A percentile compares a stretch with the other conserved stretches of the same genome.
Evolutionary conservation across 2,888 invertebrate species (phyloP).

Genomic region (Drosophila recens): DNA sequence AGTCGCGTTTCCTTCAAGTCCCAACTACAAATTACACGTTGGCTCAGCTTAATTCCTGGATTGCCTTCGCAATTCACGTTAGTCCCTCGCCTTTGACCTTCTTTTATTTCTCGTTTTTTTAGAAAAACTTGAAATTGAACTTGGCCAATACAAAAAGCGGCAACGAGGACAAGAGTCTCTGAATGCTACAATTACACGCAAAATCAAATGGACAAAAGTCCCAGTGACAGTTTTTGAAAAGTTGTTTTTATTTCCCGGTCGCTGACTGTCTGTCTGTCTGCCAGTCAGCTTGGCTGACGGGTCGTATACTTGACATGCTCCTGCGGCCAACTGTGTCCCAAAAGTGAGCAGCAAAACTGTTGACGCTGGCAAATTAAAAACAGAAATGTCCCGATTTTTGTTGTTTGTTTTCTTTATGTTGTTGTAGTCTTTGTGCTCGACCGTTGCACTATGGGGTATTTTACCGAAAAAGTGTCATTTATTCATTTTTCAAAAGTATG

Average conservation of each 20-base stretch:
- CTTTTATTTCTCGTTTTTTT: slow-evolving; percentile 12
- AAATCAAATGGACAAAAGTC: slow-evolving; percentile 75
- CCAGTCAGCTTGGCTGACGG: slow-evolving; percentile 32
- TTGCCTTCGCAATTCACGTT: slow-evolving; percentile 1
- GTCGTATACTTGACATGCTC: slow-evolving; percentile 42
- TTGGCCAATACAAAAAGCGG: slow-evolving; percentile 25
- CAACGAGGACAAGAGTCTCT: slow-evolving; percentile 9
- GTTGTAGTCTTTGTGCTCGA: not conserved
- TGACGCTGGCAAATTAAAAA: slow-evolving; percentile 59
- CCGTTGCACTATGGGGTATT: too few relatives aligned
- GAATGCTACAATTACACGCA: slow-evolving; percentile 66
- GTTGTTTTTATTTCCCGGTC: slow-evolving; percentile 59
- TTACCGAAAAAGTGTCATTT: too few relatives aligned
- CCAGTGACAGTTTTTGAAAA: slow-evolving; percentile 72
- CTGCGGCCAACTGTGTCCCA: slow-evolving; percentile 45
- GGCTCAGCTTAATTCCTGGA: slow-evolving; percentile 38
- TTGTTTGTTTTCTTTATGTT: slow-evolving; percentile 9
- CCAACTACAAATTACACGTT: slow-evolving; percentile 28
- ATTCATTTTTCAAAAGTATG: too few relatives aligned
- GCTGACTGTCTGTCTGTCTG: slow-evolving; percentile 25
- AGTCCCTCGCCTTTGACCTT: slow-evolving; percentile 50
- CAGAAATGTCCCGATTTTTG: slow-evolving; percentile 25
- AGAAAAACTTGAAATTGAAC: slow-evolving; percentile 72
- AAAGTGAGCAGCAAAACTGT: slow-evolving; percentile 49
- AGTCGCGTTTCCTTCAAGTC: slow-evolving; percentile 9